phyloP scores from a whole-genome alignment of 2,113 vertebrate species.

The Verasper variegatus region DNA sequence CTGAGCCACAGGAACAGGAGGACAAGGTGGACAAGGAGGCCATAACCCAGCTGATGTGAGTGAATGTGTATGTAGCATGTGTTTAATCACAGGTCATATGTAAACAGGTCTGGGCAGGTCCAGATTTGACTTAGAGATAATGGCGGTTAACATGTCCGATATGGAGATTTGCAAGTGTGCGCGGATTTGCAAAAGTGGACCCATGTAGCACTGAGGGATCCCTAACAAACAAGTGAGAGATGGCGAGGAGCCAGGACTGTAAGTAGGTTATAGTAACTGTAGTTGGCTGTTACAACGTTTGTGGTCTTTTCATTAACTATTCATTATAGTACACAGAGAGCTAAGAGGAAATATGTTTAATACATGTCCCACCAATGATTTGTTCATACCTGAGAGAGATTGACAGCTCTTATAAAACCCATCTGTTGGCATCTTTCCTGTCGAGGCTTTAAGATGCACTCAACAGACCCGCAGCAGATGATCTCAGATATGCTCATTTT shows the following conservation, averaged over 20 bases:
- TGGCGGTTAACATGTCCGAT: too few species aligned
- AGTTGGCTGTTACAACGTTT: slow-evolving; percentile 9
- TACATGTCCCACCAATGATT: slow-evolving; percentile 16
- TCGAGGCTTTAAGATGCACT: slow-evolving; percentile 34
- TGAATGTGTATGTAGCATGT: too few species aligned
- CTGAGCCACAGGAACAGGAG: too few species aligned
- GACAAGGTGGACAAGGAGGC: too few species aligned
- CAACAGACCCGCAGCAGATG: slow-evolving; percentile 43
- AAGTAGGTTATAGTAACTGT: neutral
- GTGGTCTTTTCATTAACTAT: slow-evolving; percentile 7
- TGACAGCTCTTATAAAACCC: slow-evolving; percentile 36
- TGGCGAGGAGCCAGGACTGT: neutral
- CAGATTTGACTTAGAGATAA: too few species aligned
- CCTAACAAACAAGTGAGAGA: neutral
- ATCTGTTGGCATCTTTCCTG: slow-evolving; percentile 32
- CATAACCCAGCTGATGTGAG: too few species aligned
- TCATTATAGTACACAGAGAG: slow-evolving; percentile 8
- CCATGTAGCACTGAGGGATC: slow-evolving; percentile 3
- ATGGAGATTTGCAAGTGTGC: too few species aligned
- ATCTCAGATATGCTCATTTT: slow-evolving; percentile 44
- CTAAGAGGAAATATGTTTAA: slow-evolving; percentile 31
- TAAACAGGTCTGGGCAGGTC: too few species aligned
- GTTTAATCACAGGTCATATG: too few species aligned
- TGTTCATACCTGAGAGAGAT: slow-evolving; percentile 30
- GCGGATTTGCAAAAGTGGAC: too few species aligned